A percentile compares a stretch with the other conserved stretches of the same genome.
Conservation (phyloP, 2,888 invertebrate genomes). For the Ferrisia virgata region DNA sequence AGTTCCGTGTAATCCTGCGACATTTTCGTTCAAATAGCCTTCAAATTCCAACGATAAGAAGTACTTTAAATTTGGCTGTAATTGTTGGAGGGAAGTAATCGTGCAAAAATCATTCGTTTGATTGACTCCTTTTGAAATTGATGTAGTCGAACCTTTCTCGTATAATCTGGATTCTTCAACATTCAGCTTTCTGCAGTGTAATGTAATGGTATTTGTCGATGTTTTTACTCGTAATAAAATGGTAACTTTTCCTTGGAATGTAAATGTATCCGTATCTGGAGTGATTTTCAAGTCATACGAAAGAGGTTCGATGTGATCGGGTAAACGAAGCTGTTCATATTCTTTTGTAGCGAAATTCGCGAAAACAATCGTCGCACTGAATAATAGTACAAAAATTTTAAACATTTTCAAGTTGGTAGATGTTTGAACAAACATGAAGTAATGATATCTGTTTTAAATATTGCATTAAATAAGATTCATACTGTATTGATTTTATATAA, state of each 20-base stretch:
- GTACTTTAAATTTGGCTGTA: not conserved
- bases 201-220: not conserved
- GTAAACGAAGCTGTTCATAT: not conserved
- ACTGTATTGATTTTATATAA: too few species aligned
- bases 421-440: too few species aligned
- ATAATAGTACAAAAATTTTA: not conserved
- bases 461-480: too few species aligned
- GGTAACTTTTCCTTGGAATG: not conserved
- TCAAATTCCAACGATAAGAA: constrained; percentile 39
- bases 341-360: not conserved
- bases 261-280: not conserved
- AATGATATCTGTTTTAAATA: too few species aligned
- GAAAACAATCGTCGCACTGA: not conserved
- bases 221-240: not conserved
- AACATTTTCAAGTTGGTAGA: not conserved
- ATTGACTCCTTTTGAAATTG: not conserved
- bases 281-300: not conserved
- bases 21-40: constrained; percentile 36
- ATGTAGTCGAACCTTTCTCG: not conserved
- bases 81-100: not conserved
- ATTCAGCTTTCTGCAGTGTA: not conserved
- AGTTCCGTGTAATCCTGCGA: constrained; percentile 47
- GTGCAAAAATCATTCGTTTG: not conserved
- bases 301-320: not conserved
- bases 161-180: not conserved